Percentiles rank a stretch among this genome's conserved stretches.
phyloP scores from a whole-genome alignment of 2,888 invertebrate species.

The Dermolepida albohirtum region DNA sequence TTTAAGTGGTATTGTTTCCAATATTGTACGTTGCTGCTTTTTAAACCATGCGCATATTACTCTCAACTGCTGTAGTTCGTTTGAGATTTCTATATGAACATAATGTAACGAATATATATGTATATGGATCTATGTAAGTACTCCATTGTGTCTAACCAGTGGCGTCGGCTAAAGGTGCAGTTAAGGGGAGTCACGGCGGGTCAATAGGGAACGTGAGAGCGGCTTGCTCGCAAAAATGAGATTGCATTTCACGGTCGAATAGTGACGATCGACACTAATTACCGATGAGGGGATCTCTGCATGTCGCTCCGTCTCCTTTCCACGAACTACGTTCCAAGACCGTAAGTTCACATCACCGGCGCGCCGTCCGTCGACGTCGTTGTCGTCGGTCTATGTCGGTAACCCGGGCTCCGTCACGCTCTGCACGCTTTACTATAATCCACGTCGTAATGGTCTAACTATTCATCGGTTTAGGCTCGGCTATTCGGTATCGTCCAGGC shows the following conservation, averaged over 20 bases:
- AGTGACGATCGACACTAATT: slow-evolving; percentile 62
- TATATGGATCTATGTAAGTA: too few relatives aligned
- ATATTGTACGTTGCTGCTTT: too few relatives aligned
- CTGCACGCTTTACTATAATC: slow-evolving; percentile 39
- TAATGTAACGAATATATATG: too few relatives aligned
- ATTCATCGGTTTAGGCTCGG: slow-evolving; percentile 12
- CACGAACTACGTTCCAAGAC: neutral
- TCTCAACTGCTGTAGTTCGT: too few relatives aligned
- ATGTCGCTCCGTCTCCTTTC: slow-evolving; percentile 40
- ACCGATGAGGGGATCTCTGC: slow-evolving; percentile 50
- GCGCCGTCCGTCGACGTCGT: slow-evolving; percentile 22
- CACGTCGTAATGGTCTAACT: slow-evolving; percentile 26
- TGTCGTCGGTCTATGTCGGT: slow-evolving; percentile 8
- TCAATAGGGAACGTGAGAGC: slow-evolving; percentile 42
- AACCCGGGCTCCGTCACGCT: slow-evolving; percentile 43
- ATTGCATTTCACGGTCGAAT: slow-evolving; percentile 64
- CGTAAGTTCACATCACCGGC: neutral
- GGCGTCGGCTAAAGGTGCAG: slow-evolving; percentile 35
- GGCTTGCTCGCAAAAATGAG: slow-evolving; percentile 51
- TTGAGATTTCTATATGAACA: too few relatives aligned
- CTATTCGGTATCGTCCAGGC: neutral
- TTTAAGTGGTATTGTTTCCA: too few relatives aligned
- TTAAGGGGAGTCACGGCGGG: slow-evolving; percentile 43
- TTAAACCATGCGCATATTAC: too few relatives aligned
- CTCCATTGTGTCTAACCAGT: too few relatives aligned